Percentiles rank a stretch among this genome's conserved stretches.
Evolutionary conservation across 2,888 invertebrate genomes (phyloP).

Genomic region (Tribolium freemani): DNA sequence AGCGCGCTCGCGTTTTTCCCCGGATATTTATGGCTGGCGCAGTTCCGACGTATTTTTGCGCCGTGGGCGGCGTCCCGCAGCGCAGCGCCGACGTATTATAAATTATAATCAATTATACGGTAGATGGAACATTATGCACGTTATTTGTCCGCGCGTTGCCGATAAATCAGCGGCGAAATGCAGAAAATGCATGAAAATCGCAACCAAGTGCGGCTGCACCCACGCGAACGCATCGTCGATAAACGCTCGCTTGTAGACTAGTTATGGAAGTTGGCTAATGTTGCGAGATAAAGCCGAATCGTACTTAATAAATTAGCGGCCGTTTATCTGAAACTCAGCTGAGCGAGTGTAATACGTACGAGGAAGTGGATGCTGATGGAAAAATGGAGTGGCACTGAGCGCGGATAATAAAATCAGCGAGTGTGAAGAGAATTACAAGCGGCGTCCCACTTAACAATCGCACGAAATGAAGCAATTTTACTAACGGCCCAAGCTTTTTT

Average conservation of each 20-base stretch:
- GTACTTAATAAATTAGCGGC: slow-evolving; percentile 53
- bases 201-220: slow-evolving; percentile 6
- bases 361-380: slow-evolving; percentile 47
- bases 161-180: slow-evolving; percentile 30
- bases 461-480: slow-evolving; percentile 34
- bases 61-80: slow-evolving; percentile 7
- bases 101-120: slow-evolving; percentile 38
- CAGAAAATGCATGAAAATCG: slow-evolving; percentile 32
- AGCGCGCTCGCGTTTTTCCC: background rate
- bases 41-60: slow-evolving; percentile 1
- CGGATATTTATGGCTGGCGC: background rate
- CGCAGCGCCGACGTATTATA: slow-evolving; percentile 27
- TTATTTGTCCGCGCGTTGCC: slow-evolving; percentile 35
- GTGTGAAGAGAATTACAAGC: slow-evolving; percentile 37
- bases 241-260: slow-evolving; percentile 32
- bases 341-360: slow-evolving; percentile 43
- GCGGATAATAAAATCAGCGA: slow-evolving; percentile 35
- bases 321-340: slow-evolving; percentile 48
- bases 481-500: slow-evolving; percentile 20
- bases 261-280: slow-evolving; percentile 44
- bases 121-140: slow-evolving; percentile 34
- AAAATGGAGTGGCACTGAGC: slow-evolving; percentile 43
- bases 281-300: slow-evolving; percentile 51
- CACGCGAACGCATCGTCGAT: slow-evolving; percentile 4
- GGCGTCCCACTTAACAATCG: slow-evolving; percentile 19